A percentile compares a stretch with the other conserved stretches of the same genome.
phyloP scores from a whole-genome alignment of 2,113 vertebrate genomes.

The Podarcis muralis region DNA sequence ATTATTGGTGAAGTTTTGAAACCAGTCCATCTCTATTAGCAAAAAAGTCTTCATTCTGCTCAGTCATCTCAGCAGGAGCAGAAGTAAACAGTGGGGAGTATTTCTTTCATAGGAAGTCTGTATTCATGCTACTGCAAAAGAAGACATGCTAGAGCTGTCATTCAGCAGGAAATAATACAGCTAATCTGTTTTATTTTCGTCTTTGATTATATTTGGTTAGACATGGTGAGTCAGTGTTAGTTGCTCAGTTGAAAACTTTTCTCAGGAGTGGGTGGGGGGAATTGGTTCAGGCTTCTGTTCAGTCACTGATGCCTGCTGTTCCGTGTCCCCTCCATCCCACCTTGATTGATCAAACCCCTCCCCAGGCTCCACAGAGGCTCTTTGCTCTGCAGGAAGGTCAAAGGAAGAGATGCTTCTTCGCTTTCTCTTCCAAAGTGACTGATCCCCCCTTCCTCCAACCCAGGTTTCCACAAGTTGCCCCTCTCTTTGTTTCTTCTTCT shows the following conservation, averaged over 20 bases:
- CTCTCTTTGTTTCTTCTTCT: too few relatives aligned
- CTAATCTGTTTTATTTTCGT: conserved; percentile 52
- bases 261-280: conserved; percentile 25
- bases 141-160: conserved; percentile 1
- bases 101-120: not conserved
- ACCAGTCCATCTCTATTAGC: not conserved
- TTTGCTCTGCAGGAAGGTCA: too few relatives aligned
- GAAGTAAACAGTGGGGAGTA: conserved; percentile 28
- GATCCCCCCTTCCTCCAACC: too few relatives aligned
- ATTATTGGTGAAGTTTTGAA: not conserved
- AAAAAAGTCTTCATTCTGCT: conserved; percentile 37
- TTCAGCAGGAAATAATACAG: conserved; percentile 1
- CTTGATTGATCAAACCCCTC: too few relatives aligned
- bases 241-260: conserved; percentile 41
- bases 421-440: too few relatives aligned
- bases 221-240: conserved; percentile 24
- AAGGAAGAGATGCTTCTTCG: too few relatives aligned
- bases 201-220: conserved; percentile 51
- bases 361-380: too few relatives aligned
- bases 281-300: conserved; percentile 26
- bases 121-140: conserved; percentile 13
- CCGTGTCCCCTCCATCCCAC: too few relatives aligned
- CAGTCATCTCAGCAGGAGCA: conserved; percentile 15
- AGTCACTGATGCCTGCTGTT: too few relatives aligned
- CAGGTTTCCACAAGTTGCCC: too few relatives aligned